These are phyloP conservation scores for Myotis planiceps DNA, from an alignment of 2,797 vertebrate species.

Conservation along the genomic window DNA sequence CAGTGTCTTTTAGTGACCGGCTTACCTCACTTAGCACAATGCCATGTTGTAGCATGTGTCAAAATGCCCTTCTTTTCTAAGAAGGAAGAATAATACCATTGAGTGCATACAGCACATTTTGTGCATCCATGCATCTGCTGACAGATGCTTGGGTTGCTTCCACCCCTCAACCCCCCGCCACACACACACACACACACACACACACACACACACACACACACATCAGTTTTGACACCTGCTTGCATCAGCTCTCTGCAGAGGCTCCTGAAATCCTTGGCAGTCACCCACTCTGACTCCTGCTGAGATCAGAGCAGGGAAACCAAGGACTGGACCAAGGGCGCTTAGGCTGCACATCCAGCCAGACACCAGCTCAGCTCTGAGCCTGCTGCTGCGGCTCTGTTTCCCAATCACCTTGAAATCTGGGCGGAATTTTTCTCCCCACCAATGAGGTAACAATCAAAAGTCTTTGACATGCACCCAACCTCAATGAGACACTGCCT, in stretches of 20 bases:
- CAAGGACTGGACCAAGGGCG: fast-evolving
- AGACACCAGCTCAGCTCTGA: not conserved
- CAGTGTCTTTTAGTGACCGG: not conserved
- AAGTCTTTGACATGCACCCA: not conserved
- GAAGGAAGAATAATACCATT: not conserved
- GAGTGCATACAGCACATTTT: fast-evolving
- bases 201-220: too few species aligned
- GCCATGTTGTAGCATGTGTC: not conserved
- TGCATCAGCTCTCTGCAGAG: not conserved
- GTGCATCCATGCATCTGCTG: not conserved
- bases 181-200: too few species aligned
- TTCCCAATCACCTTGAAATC: not conserved
- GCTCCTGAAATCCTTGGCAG: not conserved
- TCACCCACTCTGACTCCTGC: not conserved
- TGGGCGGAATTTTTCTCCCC: not conserved
- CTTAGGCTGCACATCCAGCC: not conserved
- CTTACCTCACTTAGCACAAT: not conserved
- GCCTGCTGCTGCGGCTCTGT: not conserved
- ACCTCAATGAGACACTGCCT: not conserved
- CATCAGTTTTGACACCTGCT: not conserved
- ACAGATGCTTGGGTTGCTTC: not conserved
- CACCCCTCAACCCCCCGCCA: not conserved
- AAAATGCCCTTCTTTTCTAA: not conserved
- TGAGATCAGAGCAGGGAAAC: not conserved
- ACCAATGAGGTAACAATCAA: not conserved